These are phyloP conservation scores for Teleiodes luculella DNA, from an alignment of 2,888 invertebrate genomes.

Conservation along the genomic window DNA sequence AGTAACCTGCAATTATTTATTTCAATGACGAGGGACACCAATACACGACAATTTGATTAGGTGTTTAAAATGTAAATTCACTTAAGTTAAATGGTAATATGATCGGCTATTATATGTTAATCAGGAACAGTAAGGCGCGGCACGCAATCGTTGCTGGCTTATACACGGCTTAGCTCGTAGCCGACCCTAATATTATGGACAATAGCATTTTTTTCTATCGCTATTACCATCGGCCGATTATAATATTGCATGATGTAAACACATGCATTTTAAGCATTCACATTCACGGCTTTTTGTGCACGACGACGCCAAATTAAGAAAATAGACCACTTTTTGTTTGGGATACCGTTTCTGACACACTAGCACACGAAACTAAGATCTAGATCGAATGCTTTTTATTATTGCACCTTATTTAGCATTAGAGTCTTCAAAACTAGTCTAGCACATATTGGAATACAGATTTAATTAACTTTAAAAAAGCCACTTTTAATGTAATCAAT, in stretches of 20 bases:
- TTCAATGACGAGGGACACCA: background rate
- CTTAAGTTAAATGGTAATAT: slow-evolving; percentile 43
- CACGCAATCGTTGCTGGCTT: slow-evolving; percentile 34
- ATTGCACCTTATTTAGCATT: background rate
- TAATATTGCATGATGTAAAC: slow-evolving; percentile 13
- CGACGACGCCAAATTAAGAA: slow-evolving; percentile 5
- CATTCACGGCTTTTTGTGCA: slow-evolving; percentile 9
- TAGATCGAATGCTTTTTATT: slow-evolving; percentile 1
- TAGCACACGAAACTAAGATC: background rate
- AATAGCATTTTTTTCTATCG: background rate
- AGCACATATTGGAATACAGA: no score
- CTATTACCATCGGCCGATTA: background rate
- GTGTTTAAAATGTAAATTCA: slow-evolving; percentile 46
- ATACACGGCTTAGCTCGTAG: slow-evolving; percentile 15
- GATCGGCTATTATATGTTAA: slow-evolving; percentile 58
- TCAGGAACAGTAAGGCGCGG: slow-evolving; percentile 46
- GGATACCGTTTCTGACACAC: slow-evolving; percentile 6
- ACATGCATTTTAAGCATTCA: slow-evolving; percentile 6
- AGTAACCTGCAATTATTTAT: background rate
- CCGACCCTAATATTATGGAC: slow-evolving; percentile 23
- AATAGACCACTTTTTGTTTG: slow-evolving; percentile 2
- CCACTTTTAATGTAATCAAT: no score
- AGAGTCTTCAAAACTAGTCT: no score
- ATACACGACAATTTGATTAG: slow-evolving; percentile 39
- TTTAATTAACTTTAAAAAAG: no score